These are phyloP conservation scores for Oreochromis grahami DNA, from an alignment of 2,797 vertebrate genomes.

Conservation along the genomic window DNA sequence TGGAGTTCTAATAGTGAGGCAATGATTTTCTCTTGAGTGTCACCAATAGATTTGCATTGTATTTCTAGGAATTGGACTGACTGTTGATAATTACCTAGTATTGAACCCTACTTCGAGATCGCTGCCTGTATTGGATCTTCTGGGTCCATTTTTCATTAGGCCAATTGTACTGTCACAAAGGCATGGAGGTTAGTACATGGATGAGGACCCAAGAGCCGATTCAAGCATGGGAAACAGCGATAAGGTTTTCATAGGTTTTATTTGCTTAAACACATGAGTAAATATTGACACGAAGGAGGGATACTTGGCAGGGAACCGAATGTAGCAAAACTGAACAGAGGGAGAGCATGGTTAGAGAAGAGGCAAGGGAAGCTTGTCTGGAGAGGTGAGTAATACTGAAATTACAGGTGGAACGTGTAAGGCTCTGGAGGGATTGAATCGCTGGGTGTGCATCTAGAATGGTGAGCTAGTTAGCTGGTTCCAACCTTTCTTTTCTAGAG, in stretches of 20 bases:
- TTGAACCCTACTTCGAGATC: neutral
- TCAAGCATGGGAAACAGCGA: neutral
- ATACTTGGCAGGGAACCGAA: neutral
- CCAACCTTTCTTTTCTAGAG: neutral
- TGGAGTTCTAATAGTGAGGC: neutral
- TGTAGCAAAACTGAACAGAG: neutral
- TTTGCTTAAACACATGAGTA: neutral
- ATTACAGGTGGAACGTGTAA: neutral
- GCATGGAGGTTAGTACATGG: neutral
- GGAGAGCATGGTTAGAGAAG: neutral
- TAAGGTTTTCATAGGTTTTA: neutral
- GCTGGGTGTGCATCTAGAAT: neutral
- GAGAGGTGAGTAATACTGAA: neutral
- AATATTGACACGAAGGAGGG: neutral
- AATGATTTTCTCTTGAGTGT: neutral
- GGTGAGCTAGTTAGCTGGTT: neutral
- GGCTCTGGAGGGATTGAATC: neutral
- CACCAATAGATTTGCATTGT: neutral
- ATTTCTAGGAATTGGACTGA: neutral
- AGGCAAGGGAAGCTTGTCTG: neutral
- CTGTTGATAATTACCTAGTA: neutral
- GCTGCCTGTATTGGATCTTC: neutral
- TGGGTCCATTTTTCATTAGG: neutral
- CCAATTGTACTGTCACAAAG: neutral
- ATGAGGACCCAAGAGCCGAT: neutral